A percentile compares a stretch with the other conserved stretches of the same genome.
These are phyloP conservation scores for Cataglyphis albicans DNA, from an alignment of 2,888 invertebrate species.

Conservation along the genomic window DNA sequence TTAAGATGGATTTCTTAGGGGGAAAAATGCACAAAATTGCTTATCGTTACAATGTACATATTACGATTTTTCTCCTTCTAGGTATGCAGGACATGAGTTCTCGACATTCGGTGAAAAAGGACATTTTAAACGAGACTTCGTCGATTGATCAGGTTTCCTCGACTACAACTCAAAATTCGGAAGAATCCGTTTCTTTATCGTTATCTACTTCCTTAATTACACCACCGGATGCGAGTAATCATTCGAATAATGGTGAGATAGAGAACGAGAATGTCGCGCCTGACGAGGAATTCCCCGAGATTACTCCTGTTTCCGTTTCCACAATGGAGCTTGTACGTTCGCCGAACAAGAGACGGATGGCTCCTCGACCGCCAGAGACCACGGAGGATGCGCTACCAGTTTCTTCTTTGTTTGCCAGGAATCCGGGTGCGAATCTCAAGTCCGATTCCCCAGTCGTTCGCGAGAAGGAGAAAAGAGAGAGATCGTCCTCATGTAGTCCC, in stretches of 20 bases:
- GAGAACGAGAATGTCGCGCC: constrained; percentile 53
- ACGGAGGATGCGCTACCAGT: constrained; percentile 85
- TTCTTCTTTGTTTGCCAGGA: constrained; percentile 88
- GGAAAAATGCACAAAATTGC: neutral
- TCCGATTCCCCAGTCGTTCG: constrained; percentile 90
- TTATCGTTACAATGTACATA: neutral
- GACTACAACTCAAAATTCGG: neutral
- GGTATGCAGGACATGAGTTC: constrained; percentile 15
- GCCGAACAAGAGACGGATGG: constrained; percentile 90
- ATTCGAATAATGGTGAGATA: constrained; percentile 49
- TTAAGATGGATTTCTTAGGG: neutral
- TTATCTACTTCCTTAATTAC: constrained; percentile 34
- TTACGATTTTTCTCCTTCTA: constrained; percentile 25
- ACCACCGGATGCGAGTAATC: constrained; percentile 13
- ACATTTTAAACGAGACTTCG: constrained; percentile 11
- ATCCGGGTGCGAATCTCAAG: constrained; percentile 87
- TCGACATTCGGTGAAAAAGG: constrained; percentile 28
- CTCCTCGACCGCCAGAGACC: constrained; percentile 90
- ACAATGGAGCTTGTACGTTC: constrained; percentile 84
- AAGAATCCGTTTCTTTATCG: neutral
- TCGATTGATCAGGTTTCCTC: neutral
- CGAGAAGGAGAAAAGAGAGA: constrained; percentile 92
- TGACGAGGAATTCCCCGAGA: constrained; percentile 74
- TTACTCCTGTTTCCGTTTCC: constrained; percentile 56
- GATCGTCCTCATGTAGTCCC: constrained; percentile 89